Evolutionary conservation across 64 coral and sea anemone species (phyloP), one percentile per base, ranked within the genome.

Genomic region (Stichodactyla helianthus): DNA sequence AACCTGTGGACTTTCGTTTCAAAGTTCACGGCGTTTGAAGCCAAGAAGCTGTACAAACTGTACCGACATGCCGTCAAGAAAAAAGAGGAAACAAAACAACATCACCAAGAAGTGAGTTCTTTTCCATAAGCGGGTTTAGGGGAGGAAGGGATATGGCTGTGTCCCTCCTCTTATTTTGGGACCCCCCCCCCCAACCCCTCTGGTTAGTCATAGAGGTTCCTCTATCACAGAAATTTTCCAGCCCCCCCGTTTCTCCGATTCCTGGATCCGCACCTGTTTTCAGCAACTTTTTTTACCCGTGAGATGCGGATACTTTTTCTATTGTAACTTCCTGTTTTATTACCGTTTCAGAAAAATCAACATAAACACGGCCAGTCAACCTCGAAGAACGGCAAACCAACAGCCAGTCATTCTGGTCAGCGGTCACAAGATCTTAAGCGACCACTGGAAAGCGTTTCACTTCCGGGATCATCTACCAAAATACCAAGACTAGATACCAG

Each of bases 1-100:
- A 98, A 94, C 50, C 84, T 98, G 10, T 98, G 95, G 95, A 94
- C 92, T 4, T 98, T 98, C 63, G 95, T 98, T 4, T 93, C 95
- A 17, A 98, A 98, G 64, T 98, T 98, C 67, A 98, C 95, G 10
- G 93, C 95, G 54, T 98, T 98, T 59, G 95, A 98, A 59, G 95
- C 92, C 6, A 98, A 98, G 70, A 98, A 98, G 62, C 68, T 98
- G 12, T 98, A 89, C 25, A 94, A 92, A 59, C 87, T 98, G 53
- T 98, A 98, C 80, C 89, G 92, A 79, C 95, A 98, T 63, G 95
- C 95, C 20, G 77, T 68, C 6, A 98, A 98, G 79, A 98, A 98
- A 59, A 88, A 92, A 89, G 95, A 98, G 22, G 95, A 98, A 79
- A 63, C 58, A 11, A 93, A 82, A 92, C 83, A 84, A 51, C 83